Evolutionary conservation across 1,140 invertebrate genomes (phyloP).

Genomic region (Vollenhovia emeryi): DNA sequence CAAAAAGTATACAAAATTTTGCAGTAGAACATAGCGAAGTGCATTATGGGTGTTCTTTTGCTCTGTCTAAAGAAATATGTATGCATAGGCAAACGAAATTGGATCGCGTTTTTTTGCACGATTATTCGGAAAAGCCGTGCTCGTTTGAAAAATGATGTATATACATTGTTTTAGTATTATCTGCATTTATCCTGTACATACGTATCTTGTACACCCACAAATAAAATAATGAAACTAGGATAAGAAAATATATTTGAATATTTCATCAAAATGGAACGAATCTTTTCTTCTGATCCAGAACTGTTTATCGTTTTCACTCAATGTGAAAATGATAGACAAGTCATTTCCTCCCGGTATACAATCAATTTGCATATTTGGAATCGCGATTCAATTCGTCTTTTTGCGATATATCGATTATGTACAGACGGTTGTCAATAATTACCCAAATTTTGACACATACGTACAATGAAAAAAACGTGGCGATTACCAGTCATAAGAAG

Average conservation of each 20-base stretch:
- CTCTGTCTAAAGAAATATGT: constrained; percentile 24
- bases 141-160: constrained; percentile 27
- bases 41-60: constrained; percentile 22
- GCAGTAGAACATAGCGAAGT: not conserved
- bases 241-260: constrained; percentile 36
- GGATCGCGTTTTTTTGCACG: constrained; percentile 1
- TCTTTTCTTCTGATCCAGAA: constrained; percentile 4
- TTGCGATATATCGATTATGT: constrained; percentile 41
- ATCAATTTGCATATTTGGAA: not conserved
- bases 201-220: not conserved
- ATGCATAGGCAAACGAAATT: not conserved
- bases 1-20: constrained; percentile 18
- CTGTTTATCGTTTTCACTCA: not conserved
- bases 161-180: constrained; percentile 29
- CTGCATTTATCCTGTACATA: constrained; percentile 21
- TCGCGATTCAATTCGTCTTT: constrained; percentile 17
- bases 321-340: not conserved
- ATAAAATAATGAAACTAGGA: constrained; percentile 4
- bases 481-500: not conserved
- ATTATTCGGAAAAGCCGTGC: not conserved
- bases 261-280: constrained; percentile 22
- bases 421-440: not conserved
- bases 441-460: constrained; percentile 1
- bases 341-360: not conserved
- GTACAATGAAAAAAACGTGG: not conserved